phyloP scores from a whole-genome alignment of 1,140 invertebrate genomes.

The Forficula auricularia region DNA sequence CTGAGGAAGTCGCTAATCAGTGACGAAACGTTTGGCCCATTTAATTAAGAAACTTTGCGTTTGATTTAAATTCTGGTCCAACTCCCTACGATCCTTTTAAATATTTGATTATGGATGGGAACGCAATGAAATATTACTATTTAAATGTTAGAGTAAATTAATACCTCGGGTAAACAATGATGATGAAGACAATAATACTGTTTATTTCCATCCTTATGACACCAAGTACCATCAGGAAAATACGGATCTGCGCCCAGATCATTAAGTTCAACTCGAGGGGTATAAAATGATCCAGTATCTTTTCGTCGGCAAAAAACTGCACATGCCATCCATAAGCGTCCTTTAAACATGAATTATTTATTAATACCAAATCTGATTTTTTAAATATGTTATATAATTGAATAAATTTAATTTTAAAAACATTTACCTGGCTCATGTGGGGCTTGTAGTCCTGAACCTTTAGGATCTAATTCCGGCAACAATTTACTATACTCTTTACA shows the following conservation, averaged over 20 bases:
- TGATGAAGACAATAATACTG: slow-evolving; percentile 56
- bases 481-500: slow-evolving; percentile 40
- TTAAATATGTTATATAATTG: not conserved
- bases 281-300: slow-evolving; percentile 46
- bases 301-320: slow-evolving; percentile 51
- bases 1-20: no score
- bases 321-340: slow-evolving; percentile 53
- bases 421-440: slow-evolving; percentile 41
- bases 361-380: no score
- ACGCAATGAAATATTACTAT: no score
- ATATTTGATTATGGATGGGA: no score
- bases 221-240: slow-evolving; percentile 67
- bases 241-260: slow-evolving; percentile 51
- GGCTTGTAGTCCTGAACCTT: slow-evolving; percentile 44
- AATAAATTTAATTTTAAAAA: slow-evolving; percentile 3
- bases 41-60: no score
- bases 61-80: no score
- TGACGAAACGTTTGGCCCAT: no score
- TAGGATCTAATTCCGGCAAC: slow-evolving; percentile 37
- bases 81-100: no score
- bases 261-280: slow-evolving; percentile 52
- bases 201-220: slow-evolving; percentile 37
- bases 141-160: no score
- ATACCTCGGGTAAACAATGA: slow-evolving; percentile 50
- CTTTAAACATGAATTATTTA: no score